phyloP scores from a whole-genome alignment of 1,140 invertebrate genomes.

The Drosophila albomicans region DNA sequence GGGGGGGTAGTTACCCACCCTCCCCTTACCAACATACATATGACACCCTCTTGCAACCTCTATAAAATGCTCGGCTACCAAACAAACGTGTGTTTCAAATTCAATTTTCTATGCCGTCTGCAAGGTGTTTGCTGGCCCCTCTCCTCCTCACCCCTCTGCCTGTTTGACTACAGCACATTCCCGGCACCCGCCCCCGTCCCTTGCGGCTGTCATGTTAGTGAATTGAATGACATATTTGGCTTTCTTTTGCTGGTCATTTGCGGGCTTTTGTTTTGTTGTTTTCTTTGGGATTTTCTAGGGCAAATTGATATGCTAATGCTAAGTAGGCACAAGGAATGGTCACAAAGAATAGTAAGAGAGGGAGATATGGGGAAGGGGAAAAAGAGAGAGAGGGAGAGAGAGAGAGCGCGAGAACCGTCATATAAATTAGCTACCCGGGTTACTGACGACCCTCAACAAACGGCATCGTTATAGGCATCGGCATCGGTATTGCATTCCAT shows the following conservation, averaged over 20 bases:
- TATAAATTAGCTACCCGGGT: constrained; percentile 72
- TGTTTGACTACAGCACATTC: not conserved
- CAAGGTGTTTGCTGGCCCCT: not conserved
- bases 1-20: not conserved
- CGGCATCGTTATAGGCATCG: not conserved
- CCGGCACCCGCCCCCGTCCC: not conserved
- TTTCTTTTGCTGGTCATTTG: constrained; percentile 42
- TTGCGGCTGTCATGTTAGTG: not conserved
- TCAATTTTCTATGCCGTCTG: constrained; percentile 37
- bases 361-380: too few relatives aligned
- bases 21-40: too few relatives aligned
- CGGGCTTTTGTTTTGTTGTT: constrained; percentile 20
- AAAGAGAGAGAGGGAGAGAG: too few relatives aligned
- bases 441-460: constrained; percentile 21
- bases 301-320: constrained; percentile 81
- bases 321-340: constrained; percentile 56
- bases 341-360: too few relatives aligned
- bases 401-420: constrained; percentile 1
- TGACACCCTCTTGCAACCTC: too few relatives aligned
- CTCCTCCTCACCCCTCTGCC: not conserved
- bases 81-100: constrained; percentile 26
- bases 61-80: too few relatives aligned
- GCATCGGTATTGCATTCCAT: constrained; percentile 16
- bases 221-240: constrained; percentile 67
- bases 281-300: constrained; percentile 40